Conservation (phyloP, 2,797 vertebrate species). For the Pseudochirops cupreus region DNA sequence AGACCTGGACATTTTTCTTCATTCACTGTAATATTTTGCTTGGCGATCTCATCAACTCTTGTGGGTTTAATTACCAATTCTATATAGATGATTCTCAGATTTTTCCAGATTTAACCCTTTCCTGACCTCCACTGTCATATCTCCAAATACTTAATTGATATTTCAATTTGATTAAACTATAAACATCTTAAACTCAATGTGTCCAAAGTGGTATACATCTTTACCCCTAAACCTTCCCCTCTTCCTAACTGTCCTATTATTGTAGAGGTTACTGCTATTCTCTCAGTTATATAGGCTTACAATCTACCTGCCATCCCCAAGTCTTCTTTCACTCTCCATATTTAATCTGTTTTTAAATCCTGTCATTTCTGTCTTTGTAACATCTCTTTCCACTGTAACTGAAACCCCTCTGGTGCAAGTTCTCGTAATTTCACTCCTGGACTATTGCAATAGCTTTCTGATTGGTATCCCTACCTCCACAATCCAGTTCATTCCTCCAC, state of each 20-base stretch:
- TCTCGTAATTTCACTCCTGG: too few species aligned
- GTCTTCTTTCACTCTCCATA: background rate
- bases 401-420: background rate
- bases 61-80: too few species aligned
- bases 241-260: background rate
- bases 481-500: background rate
- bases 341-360: background rate
- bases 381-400: background rate
- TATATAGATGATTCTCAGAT: too few species aligned
- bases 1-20: too few species aligned
- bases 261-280: too few species aligned
- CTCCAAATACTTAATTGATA: too few species aligned
- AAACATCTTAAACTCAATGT: background rate
- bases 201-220: background rate
- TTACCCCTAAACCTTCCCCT: background rate
- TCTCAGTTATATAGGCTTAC: background rate
- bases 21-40: too few species aligned
- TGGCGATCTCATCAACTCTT: too few species aligned
- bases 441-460: too few species aligned
- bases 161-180: background rate
- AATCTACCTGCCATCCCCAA: background rate
- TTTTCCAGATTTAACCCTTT: too few species aligned
- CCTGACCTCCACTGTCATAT: too few species aligned
- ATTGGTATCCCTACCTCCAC: background rate
- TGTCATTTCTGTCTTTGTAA: background rate